Evolutionary conservation across 64 coral and sea anemone species (phyloP).

Genomic region (Pocillopora verrucosa): DNA sequence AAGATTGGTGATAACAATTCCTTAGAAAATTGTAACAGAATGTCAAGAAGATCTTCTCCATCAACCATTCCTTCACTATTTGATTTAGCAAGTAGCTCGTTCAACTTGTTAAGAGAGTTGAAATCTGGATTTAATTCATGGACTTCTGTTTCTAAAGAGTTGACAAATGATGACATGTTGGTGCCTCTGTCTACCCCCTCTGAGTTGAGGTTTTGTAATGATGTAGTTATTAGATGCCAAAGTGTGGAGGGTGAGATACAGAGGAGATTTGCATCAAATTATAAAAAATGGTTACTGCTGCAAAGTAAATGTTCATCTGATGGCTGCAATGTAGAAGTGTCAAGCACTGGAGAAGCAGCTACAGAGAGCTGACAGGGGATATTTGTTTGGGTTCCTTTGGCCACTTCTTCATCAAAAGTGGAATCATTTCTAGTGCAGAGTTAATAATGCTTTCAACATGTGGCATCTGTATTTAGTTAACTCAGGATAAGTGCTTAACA

Average conservation of each 20-base stretch:
- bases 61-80: constrained; percentile 16
- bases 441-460: too few species aligned
- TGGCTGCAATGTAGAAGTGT: not conserved
- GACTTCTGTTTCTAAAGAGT: not conserved
- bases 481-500: too few species aligned
- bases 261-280: constrained; percentile 23
- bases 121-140: not conserved
- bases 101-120: constrained; percentile 10
- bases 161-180: not conserved
- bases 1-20: not conserved
- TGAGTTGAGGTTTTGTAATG: constrained; percentile 18
- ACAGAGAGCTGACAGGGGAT: not conserved
- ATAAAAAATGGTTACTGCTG: constrained; percentile 3
- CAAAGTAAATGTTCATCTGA: not conserved
- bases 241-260: constrained; percentile 19
- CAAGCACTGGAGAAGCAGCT: too few species aligned
- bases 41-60: not conserved
- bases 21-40: not conserved
- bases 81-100: constrained; percentile 20
- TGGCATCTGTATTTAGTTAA: too few species aligned
- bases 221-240: not conserved
- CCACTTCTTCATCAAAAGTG: too few species aligned
- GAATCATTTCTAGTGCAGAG: too few species aligned
- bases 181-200: constrained; percentile 10
- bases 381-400: not conserved